Evolutionary conservation across 2,113 vertebrate species (phyloP).

Genomic region (rabbit (Oryctolagus cuniculus)): DNA sequence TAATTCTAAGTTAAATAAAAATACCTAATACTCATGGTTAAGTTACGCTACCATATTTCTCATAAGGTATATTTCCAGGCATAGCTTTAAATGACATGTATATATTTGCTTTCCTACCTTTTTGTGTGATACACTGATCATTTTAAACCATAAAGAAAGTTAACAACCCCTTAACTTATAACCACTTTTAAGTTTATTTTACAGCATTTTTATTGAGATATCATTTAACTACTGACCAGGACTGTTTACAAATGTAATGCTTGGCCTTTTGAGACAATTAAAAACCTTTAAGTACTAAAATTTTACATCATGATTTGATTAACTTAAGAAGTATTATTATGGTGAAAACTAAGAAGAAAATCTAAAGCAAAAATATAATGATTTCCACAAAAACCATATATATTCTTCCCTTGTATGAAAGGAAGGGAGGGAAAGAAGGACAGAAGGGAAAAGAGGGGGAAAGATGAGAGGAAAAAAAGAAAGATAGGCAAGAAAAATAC

Average conservation of each 20-base stretch:
- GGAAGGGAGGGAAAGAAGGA: background rate
- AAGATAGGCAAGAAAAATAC: slow-evolving; percentile 76
- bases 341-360: slow-evolving; percentile 84
- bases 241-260: slow-evolving; percentile 89
- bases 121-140: slow-evolving; percentile 44
- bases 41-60: slow-evolving; percentile 37
- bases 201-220: slow-evolving; percentile 88
- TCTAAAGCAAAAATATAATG: slow-evolving; percentile 87
- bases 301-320: slow-evolving; percentile 88
- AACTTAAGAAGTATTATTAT: slow-evolving; percentile 85
- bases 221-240: slow-evolving; percentile 87
- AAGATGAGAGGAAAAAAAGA: slow-evolving; percentile 38
- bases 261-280: slow-evolving; percentile 88
- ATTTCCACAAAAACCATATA: slow-evolving; percentile 87
- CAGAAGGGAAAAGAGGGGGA: background rate
- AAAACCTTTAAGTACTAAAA: slow-evolving; percentile 90
- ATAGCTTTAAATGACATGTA: slow-evolving; percentile 44
- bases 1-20: slow-evolving; percentile 66
- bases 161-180: slow-evolving; percentile 81
- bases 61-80: slow-evolving; percentile 39
- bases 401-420: slow-evolving; percentile 71
- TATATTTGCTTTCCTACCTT: slow-evolving; percentile 46
- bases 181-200: slow-evolving; percentile 90
- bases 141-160: slow-evolving; percentile 74
- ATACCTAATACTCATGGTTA: slow-evolving; percentile 62